Evolutionary conservation across 2,888 invertebrate genomes (phyloP).

Genomic region (Julus scanicus): DNA sequence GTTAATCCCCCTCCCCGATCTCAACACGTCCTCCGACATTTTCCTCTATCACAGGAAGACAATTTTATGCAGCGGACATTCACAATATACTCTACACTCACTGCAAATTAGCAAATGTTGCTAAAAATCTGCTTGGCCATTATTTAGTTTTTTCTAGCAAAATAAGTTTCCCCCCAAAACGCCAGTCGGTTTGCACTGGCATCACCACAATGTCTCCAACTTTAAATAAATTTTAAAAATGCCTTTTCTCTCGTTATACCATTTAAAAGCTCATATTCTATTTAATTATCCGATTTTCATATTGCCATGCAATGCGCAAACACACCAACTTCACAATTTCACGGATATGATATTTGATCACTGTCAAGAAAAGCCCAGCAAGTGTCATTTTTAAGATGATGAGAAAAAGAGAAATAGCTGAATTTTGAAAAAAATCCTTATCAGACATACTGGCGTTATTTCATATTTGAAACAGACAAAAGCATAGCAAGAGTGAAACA

Average conservation of each 20-base stretch:
- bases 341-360: neutral
- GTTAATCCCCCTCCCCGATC: neutral
- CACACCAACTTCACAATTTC: neutral
- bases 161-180: neutral
- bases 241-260: neutral
- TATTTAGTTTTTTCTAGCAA: neutral
- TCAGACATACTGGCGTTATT: too few relatives aligned
- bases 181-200: neutral
- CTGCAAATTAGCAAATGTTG: neutral
- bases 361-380: neutral
- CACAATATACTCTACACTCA: slow-evolving; percentile 29
- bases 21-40: slow-evolving; percentile 21
- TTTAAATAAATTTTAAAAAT: neutral
- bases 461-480: too few relatives aligned
- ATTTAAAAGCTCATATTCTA: neutral
- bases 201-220: neutral
- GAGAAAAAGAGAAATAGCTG: too few relatives aligned
- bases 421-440: too few relatives aligned
- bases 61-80: slow-evolving; percentile 22
- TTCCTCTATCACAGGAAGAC: slow-evolving; percentile 49
- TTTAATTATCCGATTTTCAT: neutral
- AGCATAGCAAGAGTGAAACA: too few relatives aligned
- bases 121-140: neutral
- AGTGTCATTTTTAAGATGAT: too few relatives aligned
- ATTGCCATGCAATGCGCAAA: neutral